These are phyloP conservation scores for Sylvia atricapilla DNA, from an alignment of 2,113 vertebrate species.

Conservation along the genomic window DNA sequence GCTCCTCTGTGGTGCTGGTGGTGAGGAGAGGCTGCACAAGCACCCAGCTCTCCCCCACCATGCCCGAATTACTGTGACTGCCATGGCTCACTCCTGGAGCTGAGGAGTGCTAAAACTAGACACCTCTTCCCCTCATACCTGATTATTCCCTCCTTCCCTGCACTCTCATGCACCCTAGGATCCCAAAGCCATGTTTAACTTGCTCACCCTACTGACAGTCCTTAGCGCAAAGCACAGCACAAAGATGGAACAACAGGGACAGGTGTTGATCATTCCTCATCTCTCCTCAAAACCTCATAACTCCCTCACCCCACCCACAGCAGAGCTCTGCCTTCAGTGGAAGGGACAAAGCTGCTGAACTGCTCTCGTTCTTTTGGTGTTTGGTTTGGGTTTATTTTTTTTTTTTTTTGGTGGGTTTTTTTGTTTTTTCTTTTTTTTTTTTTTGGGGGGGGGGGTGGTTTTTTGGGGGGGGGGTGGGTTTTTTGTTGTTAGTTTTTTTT, in stretches of 20 bases:
- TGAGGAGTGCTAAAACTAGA: rapidly evolving
- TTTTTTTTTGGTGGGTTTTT: too few species aligned
- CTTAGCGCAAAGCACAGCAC: neutral
- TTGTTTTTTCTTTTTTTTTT: too few species aligned
- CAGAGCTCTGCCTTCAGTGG: neutral
- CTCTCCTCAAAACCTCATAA: neutral
- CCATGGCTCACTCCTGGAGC: neutral
- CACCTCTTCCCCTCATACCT: neutral
- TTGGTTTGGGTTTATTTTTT: too few species aligned
- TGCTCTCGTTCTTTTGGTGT: too few species aligned
- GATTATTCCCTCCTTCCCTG: neutral
- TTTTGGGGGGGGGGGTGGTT: too few species aligned
- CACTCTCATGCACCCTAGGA: neutral
- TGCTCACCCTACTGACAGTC: neutral
- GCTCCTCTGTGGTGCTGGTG: neutral
- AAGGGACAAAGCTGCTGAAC: neutral
- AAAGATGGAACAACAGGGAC: neutral
- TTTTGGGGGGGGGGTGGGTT: too few species aligned
- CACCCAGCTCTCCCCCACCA: neutral
- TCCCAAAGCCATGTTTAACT: neutral
- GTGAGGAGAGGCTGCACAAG: neutral
- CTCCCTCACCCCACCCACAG: neutral
- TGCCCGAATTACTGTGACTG: rapidly evolving
- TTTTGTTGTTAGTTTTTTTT: too few species aligned
- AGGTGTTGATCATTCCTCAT: neutral